Evolutionary conservation across 2,113 vertebrate genomes (phyloP).

Genomic region (Acrocephalus kingi): DNA sequence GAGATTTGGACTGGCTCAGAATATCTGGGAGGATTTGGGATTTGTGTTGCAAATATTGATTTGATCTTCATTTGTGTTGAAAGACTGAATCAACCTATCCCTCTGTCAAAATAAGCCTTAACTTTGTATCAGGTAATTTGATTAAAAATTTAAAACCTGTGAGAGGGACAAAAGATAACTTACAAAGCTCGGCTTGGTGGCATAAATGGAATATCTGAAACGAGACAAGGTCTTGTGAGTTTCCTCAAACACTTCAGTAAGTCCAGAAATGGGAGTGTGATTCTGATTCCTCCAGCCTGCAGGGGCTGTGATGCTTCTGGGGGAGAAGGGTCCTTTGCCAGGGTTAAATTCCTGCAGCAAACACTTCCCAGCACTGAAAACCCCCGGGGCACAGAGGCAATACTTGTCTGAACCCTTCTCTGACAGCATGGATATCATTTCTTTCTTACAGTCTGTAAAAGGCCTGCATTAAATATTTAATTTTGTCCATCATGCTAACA

Average conservation of each 20-base stretch:
- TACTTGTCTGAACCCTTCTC: neutral
- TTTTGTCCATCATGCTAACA: neutral
- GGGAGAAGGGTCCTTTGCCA: too few relatives aligned
- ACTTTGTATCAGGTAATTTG: neutral
- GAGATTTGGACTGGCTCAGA: neutral
- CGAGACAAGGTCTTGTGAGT: neutral
- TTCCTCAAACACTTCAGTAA: neutral
- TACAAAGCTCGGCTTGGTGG: neutral
- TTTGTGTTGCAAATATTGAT: neutral
- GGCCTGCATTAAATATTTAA: neutral
- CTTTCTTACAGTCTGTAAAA: neutral
- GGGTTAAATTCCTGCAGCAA: neutral
- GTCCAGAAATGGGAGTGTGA: neutral
- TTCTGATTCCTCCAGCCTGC: neutral
- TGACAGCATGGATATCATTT: neutral
- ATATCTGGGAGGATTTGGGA: neutral
- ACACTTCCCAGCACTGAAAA: neutral
- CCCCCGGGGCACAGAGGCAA: fast-evolving
- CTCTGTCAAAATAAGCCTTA: neutral
- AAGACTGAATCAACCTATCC: neutral
- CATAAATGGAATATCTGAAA: neutral
- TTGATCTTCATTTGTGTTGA: neutral
- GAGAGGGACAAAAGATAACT: neutral
- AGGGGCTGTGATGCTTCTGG: neutral
- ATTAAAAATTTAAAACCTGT: neutral